Base-by-base conservation (phyloP, 2,113 vertebrate genomes). In the Hippolais icterina region DNA sequence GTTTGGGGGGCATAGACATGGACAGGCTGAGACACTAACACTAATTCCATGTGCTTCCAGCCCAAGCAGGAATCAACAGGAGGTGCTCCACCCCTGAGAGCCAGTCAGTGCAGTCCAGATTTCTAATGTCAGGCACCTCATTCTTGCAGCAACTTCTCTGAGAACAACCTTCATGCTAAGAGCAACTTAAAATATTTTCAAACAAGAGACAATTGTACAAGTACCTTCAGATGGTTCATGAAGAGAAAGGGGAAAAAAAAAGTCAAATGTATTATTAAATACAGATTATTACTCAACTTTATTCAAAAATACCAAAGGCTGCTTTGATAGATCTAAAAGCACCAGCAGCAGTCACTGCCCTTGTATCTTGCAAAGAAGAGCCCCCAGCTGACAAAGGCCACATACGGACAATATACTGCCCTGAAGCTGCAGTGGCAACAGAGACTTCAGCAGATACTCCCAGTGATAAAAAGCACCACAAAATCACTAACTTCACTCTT, bases 321-420 rank as follows among this genome's bases (percentile, higher is more conserved):
- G 23, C 70, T 96, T 95, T 96, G 56, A 92, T 83, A 56, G 63
- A 75, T 83, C 71, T 72, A 71, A 96, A 92, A 93, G 78, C 47
- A 59, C n/a, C 77, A 92, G 35, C 64, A 89, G 87, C 81, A 82
- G 44, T 16, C 41, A 61, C n/a, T 85, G 31, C 66, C 80, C 77
- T 96, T 95, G 37, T 18, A 13, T 17, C 18, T 61, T 71, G 25
- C 49, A 53, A 84, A 81, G 53, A 91, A 61, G 21, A 31, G 33
- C 7, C 33, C n/a, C 11, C 70, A 82, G 52, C 66, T 69, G 79
- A 69, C 14, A 69, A 52, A 33, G 17, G 24, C 21, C 20, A 24
- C 25, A 11, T 1, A 7, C 0, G 8, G 31, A 57, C 70, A 24
- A 70, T n/a, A 68, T 6, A 25, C 46, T 83, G 41, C 37, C 66